A percentile compares a stretch with the other conserved stretches of the same genome.
These are phyloP conservation scores for Agrotis segetum DNA, from an alignment of 2,888 invertebrate species.

Conservation along the genomic window DNA sequence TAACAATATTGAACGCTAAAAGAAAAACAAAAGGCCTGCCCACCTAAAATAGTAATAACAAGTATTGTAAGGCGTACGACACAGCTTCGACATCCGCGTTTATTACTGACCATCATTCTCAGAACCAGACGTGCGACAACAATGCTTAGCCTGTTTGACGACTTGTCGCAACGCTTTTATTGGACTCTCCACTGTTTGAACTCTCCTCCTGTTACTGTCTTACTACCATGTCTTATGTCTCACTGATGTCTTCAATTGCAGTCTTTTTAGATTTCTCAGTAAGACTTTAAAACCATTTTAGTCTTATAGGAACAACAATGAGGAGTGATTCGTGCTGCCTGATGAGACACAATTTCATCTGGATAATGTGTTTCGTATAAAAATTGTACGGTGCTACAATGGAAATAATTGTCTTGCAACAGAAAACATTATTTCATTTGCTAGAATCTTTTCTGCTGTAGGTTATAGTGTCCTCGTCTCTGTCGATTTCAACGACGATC, in stretches of 20 bases:
- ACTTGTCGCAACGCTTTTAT: constrained; percentile 55
- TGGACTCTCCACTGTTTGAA: constrained; percentile 52
- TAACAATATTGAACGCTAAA: neutral
- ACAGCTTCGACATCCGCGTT: constrained; percentile 66
- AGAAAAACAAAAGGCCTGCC: constrained; percentile 26
- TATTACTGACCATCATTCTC: constrained; percentile 64
- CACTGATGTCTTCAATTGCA: constrained; percentile 40
- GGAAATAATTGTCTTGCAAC: neutral
- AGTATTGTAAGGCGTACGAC: constrained; percentile 53
- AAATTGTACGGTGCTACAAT: neutral
- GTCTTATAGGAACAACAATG: constrained; percentile 26
- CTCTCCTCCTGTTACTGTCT: constrained; percentile 51
- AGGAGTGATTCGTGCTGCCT: neutral
- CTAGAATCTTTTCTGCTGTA: neutral
- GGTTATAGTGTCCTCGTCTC: neutral
- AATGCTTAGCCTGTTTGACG: constrained; percentile 65
- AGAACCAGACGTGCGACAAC: constrained; percentile 62
- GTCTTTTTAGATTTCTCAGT: constrained; percentile 49
- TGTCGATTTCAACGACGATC: neutral
- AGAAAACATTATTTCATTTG: neutral
- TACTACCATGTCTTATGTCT: constrained; percentile 49
- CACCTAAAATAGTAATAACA: constrained; percentile 57
- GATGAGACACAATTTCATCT: neutral
- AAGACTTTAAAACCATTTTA: constrained; percentile 33
- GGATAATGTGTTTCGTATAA: neutral